Conservation (phyloP, 2,888 invertebrate genomes). For the Conistra vaccinii region DNA sequence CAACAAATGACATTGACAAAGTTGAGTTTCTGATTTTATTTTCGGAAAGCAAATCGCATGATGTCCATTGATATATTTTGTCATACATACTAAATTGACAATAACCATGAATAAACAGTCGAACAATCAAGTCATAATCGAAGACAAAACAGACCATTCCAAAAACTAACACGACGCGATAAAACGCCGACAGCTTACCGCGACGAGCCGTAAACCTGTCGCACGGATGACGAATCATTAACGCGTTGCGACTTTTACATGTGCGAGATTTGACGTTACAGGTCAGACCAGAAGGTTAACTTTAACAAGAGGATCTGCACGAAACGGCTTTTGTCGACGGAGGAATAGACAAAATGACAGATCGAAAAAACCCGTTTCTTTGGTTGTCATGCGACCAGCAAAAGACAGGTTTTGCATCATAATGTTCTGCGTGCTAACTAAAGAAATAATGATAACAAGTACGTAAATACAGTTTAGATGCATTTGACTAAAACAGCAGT, state of each 20-base stretch:
- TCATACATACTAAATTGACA: conserved; percentile 15
- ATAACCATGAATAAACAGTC: conserved; percentile 31
- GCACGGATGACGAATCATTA: conserved; percentile 75
- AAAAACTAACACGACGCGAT: conserved; percentile 42
- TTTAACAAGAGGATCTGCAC: background rate
- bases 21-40: no score
- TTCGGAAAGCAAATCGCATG: no score
- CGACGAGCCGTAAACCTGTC: conserved; percentile 72
- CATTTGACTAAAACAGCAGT: background rate
- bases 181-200: conserved; percentile 58
- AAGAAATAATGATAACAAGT: background rate
- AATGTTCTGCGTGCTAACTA: background rate
- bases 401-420: background rate
- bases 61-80: background rate
- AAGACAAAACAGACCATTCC: conserved; percentile 47
- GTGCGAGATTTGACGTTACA: background rate
- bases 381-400: no score
- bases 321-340: no score
- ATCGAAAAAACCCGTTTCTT: no score
- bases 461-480: background rate
- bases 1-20: background rate
- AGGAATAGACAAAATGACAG: no score
- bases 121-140: conserved; percentile 42
- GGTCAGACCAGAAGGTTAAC: conserved; percentile 13
- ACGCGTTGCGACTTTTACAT: conserved; percentile 62